Evolutionary conservation across 2,888 invertebrate genomes (phyloP), one percentile per base, ranked within the genome.

Genomic region (Isoperla grammatica): DNA sequence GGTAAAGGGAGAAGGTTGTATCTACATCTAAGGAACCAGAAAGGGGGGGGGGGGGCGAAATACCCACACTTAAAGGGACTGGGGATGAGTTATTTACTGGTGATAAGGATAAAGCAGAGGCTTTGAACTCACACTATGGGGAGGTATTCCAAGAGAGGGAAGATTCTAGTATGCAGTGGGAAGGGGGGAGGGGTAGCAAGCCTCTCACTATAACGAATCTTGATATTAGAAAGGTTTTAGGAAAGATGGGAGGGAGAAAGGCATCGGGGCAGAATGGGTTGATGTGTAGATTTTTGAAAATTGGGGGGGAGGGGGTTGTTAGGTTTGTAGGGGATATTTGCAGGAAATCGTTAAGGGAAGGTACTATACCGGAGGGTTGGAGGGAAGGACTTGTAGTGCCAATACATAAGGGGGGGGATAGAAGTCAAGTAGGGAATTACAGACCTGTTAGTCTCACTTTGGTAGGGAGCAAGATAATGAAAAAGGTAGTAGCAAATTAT

Each of bases 401-500:
- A 6, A 46, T 46, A 19, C 46, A 46, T 22, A 49, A 49, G 29
- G 49, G 35, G 12, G 49, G 29, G n/a, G 49, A 49, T 29, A 49
- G 29, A 29, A 29, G 49, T 29, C 22, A 23, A 15, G 12, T 49
- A 49, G 29, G 12, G n/a, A 49, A 49, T 29, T 46, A 46, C 20
- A 46, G 46, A 12, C 46, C 46, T 12, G 22, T 46, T n/a, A 46
- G 46, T 22, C 20, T 49, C 12, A 49, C 35, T 15, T 20, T 22
- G 11, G 13, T 15, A 23, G 35, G 11, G 29, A 12, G 49, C 13
- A 49, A 49, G 12, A 23, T 49, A 6, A 29, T 29, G 29, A 8
- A 29, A 8, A 29, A 8, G 29, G 29, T 29, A 29, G 29, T 29
- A 6, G 29, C 11, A 8, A 29, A 23, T 5, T 49, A 49, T 15